Evolutionary conservation across 2,113 vertebrate genomes (phyloP).

Genomic region (Herpetotheres cachinnans): DNA sequence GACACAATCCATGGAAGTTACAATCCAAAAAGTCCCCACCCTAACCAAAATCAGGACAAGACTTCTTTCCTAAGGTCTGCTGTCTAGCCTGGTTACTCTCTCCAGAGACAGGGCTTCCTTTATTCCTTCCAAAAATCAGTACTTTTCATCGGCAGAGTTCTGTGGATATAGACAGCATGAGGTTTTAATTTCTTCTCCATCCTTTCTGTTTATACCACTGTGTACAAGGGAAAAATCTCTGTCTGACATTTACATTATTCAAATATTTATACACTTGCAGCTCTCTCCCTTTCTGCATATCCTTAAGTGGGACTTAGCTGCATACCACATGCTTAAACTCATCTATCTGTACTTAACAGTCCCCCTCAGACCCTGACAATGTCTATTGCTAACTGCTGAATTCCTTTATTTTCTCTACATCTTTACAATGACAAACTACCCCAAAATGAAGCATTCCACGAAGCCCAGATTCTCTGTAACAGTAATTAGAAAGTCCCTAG

Average conservation of each 20-base stretch:
- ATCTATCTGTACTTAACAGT: neutral
- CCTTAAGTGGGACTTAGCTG: neutral
- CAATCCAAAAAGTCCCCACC: neutral
- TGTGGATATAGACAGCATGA: neutral
- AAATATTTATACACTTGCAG: neutral
- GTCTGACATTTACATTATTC: neutral
- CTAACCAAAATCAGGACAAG: neutral
- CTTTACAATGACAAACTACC: neutral
- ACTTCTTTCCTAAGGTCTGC: neutral
- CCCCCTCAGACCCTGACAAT: neutral
- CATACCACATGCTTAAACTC: neutral
- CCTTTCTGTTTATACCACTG: neutral
- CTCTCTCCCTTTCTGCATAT: neutral
- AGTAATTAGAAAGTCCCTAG: neutral
- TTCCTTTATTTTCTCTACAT: neutral
- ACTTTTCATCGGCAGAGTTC: neutral
- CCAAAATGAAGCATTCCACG: neutral
- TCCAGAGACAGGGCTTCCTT: neutral
- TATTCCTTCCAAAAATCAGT: neutral
- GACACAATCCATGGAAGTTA: accelerated
- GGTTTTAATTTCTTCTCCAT: neutral
- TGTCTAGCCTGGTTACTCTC: neutral
- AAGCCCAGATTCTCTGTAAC: neutral
- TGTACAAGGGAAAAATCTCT: neutral
- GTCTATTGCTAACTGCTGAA: neutral